Evolutionary conservation across 2,797 vertebrate genomes (phyloP).

Genomic region (Pipistrellus pipistrellus): DNA sequence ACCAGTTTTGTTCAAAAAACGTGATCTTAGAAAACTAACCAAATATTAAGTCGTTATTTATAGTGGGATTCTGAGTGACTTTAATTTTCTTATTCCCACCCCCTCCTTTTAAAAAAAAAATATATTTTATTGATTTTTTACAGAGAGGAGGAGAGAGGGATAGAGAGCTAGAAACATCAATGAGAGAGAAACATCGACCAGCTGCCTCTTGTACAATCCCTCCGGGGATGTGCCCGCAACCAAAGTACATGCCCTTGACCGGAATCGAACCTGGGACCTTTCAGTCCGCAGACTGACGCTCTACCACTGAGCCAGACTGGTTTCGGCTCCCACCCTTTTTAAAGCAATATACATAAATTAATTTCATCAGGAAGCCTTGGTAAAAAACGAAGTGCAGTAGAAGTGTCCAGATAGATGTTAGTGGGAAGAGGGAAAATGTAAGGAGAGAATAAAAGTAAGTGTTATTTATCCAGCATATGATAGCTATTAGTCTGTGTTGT

Average conservation of each 20-base stretch:
- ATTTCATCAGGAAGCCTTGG: slow-evolving; percentile 5
- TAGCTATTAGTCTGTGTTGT: neutral
- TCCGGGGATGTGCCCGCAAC: no score
- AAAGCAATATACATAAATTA: neutral
- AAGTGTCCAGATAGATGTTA: neutral
- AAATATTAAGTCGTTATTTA: neutral
- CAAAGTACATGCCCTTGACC: no score
- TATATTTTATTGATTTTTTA: no score
- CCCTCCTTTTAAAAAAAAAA: neutral
- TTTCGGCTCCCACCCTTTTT: neutral
- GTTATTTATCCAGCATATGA: neutral
- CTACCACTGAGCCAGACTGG: no score
- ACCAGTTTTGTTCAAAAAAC: neutral
- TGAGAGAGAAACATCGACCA: no score
- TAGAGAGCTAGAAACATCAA: no score
- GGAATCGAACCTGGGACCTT: no score
- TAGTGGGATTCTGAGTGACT: neutral
- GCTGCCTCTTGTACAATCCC: no score
- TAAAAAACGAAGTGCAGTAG: neutral
- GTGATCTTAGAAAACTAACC: neutral
- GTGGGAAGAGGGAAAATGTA: neutral
- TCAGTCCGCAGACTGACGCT: no score
- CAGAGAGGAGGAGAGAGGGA: no score
- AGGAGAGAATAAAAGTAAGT: neutral
- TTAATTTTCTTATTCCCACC: slow-evolving; percentile 2